A percentile compares a stretch with the other conserved stretches of the same genome.
Evolutionary conservation across 1,140 invertebrate species (phyloP).

Genomic region (Drosophila pseudoananassae): DNA sequence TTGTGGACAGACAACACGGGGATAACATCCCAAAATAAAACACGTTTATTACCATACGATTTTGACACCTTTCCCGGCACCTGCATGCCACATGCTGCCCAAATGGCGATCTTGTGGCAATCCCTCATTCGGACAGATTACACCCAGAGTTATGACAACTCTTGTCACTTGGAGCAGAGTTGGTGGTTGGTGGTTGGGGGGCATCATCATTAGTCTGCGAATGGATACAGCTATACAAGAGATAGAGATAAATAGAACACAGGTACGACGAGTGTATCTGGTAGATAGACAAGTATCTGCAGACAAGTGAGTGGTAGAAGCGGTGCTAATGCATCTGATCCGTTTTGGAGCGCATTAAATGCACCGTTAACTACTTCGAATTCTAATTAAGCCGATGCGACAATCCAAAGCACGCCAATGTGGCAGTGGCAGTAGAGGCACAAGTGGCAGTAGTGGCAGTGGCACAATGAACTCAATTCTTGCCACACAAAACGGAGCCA

Average conservation of each 20-base stretch:
- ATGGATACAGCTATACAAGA: not conserved
- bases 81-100: conserved; percentile 2
- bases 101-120: not conserved
- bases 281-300: not conserved
- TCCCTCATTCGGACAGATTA: not conserved
- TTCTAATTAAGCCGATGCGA: conserved; percentile 80
- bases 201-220: conserved; percentile 19
- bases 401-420: conserved; percentile 69
- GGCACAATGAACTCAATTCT: conserved; percentile 80
- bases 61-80: conserved; percentile 31
- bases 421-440: conserved; percentile 36
- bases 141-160: conserved; percentile 42
- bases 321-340: conserved; percentile 74
- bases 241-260: conserved; percentile 40
- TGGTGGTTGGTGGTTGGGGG: not conserved
- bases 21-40: conserved; percentile 14
- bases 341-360: conserved; percentile 75
- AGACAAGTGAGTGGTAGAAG: conserved; percentile 21
- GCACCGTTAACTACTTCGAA: conserved; percentile 78
- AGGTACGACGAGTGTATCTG: not conserved
- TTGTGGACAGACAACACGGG: conserved; percentile 20
- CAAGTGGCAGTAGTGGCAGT: conserved; percentile 19
- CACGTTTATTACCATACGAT: conserved; percentile 35
- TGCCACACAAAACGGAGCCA: conserved; percentile 28
- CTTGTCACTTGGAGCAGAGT: conserved; percentile 10